Base-by-base conservation (phyloP, 2,113 vertebrate species). In the Bubo scandiacus region DNA sequence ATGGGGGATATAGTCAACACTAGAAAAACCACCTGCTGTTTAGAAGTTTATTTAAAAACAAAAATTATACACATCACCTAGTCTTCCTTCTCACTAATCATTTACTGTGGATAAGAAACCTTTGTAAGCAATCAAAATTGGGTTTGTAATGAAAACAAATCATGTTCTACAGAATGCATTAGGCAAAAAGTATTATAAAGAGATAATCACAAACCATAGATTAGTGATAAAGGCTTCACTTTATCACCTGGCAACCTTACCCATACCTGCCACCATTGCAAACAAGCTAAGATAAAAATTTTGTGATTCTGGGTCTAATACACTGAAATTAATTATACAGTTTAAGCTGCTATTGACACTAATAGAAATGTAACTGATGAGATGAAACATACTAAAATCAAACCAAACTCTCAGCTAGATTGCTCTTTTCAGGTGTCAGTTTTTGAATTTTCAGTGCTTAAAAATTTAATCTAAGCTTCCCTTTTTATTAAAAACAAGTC, bases 101-200 rank as follows among this genome's bases (percentile, higher is more conserved):
- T 94, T 78, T 84, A 86, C 34, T 74, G 15, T 67, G 52, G 21
- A 52, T 92, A 73, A 79, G 23, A 94, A 82, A 75, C 22, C 29
- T 77, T 38, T 80, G 34, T n/a, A 89, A 93, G 43, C 40, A 95
- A 71, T 62, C 88, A 86, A 94, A 96, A 93, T 40, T 88, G 26
- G 71, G 78, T 89, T 93, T 93, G 6, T 71, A 90, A 40, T 94
- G 7, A 51, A 73, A 88, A 81, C 87, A 81, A 73, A 22, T 19
- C 1, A 6, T 67, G 13, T 81, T 68, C 62, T 63, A 63, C 12
- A 65, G 51, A 92, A 42, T 91, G 9, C 18, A 95, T 38, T 78
- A 78, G 34, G 25, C 32, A 90, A 95, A 91, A 92, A 29, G 34
- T 71, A 23, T n/a, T 67, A 27, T 51, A 67, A 90, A 92, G 49